Evolutionary conservation across 2,113 vertebrate species (phyloP).

Genomic region (Callaeas wilsoni): DNA sequence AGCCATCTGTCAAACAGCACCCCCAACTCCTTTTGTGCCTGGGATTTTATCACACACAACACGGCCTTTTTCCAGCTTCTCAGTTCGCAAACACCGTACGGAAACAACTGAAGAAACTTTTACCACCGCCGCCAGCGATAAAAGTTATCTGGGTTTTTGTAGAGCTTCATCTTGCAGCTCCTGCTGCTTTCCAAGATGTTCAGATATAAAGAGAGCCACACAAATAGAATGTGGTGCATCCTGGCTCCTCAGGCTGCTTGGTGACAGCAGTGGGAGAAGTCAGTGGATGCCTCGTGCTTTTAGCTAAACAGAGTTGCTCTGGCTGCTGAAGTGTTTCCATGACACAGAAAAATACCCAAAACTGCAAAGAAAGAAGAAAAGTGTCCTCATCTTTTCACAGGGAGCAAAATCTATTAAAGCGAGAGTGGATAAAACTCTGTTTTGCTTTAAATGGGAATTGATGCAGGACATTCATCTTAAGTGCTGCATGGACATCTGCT

Average conservation of each 20-base stretch:
- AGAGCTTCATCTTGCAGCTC: neutral
- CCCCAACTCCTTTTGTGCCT: neutral
- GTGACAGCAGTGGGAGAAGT: neutral
- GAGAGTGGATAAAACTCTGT: neutral
- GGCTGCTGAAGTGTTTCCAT: neutral
- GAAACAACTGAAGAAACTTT: neutral
- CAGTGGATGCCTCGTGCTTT: fast-evolving
- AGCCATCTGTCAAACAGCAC: neutral
- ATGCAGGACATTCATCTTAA: neutral
- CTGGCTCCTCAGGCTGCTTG: neutral
- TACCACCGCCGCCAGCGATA: neutral
- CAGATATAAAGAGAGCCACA: neutral
- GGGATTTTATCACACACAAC: neutral
- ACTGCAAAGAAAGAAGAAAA: neutral
- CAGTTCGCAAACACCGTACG: neutral
- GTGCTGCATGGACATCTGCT: neutral
- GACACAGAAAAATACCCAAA: neutral
- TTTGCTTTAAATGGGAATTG: neutral
- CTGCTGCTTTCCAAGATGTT: neutral
- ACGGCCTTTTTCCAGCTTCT: neutral
- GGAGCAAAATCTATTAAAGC: neutral
- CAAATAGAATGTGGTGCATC: neutral
- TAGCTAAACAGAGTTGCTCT: neutral
- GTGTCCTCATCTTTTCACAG: neutral
- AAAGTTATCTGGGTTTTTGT: neutral